These are phyloP conservation scores for Nesoenas mayeri DNA, from an alignment of 2,113 vertebrate genomes.

Conservation along the genomic window DNA sequence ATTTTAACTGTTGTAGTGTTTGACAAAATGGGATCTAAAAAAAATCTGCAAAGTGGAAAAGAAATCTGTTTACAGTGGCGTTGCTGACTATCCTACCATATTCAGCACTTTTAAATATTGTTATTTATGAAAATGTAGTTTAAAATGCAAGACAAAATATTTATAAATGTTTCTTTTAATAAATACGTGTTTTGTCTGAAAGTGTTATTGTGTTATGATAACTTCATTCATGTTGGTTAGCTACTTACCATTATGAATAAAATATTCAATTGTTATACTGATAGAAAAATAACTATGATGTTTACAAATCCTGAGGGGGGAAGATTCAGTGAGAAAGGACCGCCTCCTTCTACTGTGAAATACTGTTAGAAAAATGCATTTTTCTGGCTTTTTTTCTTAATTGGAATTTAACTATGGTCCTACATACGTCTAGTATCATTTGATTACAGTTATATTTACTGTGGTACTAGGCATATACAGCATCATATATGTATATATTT, in stretches of 20 bases:
- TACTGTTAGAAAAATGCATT: slow-evolving; percentile 47
- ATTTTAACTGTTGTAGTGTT: slow-evolving; percentile 84
- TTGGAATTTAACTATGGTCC: slow-evolving; percentile 66
- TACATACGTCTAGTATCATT: slow-evolving; percentile 67
- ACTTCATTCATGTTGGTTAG: slow-evolving; percentile 78
- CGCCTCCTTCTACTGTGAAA: slow-evolving; percentile 74
- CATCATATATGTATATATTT: slow-evolving; percentile 66
- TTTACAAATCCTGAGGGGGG: slow-evolving; percentile 77
- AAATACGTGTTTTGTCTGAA: slow-evolving; percentile 81
- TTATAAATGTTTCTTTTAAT: slow-evolving; percentile 84
- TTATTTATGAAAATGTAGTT: slow-evolving; percentile 83
- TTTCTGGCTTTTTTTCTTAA: slow-evolving; percentile 59
- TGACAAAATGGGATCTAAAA: slow-evolving; percentile 79
- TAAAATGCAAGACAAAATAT: slow-evolving; percentile 81
- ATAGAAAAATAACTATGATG: slow-evolving; percentile 72
- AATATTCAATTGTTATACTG: slow-evolving; percentile 68
- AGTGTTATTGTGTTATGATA: slow-evolving; percentile 77
- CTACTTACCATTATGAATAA: slow-evolving; percentile 76
- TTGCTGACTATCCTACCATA: slow-evolving; percentile 83
- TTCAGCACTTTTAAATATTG: slow-evolving; percentile 86
- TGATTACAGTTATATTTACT: slow-evolving; percentile 64
- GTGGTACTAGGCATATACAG: slow-evolving; percentile 69
- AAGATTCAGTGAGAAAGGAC: slow-evolving; percentile 58
- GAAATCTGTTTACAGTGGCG: slow-evolving; percentile 83
- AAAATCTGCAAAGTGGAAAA: slow-evolving; percentile 73